These are phyloP conservation scores for Pristionchus pacificus DNA, from an alignment of 1,140 invertebrate genomes.

Conservation along the genomic window DNA sequence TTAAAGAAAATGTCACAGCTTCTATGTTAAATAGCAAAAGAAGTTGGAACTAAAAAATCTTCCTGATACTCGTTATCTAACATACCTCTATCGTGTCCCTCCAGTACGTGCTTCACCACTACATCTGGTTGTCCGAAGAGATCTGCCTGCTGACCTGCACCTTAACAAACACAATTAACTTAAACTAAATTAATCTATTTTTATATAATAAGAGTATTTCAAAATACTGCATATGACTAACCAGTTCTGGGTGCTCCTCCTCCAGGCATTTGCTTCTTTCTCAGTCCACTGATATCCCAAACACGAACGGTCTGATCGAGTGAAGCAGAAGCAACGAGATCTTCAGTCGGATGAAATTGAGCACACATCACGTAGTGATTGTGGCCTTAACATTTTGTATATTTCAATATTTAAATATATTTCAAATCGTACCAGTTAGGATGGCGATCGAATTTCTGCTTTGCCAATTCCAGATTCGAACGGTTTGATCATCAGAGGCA, in stretches of 20 bases:
- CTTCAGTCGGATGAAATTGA: constrained; percentile 92
- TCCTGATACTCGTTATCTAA: constrained; percentile 13
- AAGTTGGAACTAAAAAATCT: too few species aligned
- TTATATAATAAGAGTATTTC: not conserved
- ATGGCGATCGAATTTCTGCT: constrained; percentile 94
- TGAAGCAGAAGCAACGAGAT: constrained; percentile 93
- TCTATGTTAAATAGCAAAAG: too few species aligned
- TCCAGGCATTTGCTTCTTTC: constrained; percentile 96
- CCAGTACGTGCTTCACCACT: constrained; percentile 92
- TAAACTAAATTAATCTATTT: not conserved
- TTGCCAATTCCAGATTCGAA: constrained; percentile 99
- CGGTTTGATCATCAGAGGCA: constrained; percentile 74
- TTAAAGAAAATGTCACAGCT: too few species aligned
- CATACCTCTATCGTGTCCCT: constrained; percentile 79
- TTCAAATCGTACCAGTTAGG: constrained; percentile 65
- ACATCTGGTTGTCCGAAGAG: constrained; percentile 88
- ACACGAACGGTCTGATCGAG: constrained; percentile 95
- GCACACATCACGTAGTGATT: constrained; percentile 99
- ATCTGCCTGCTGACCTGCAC: constrained; percentile 70
- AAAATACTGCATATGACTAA: constrained; percentile 66
- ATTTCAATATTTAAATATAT: constrained; percentile 9
- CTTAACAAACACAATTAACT: constrained; percentile 30
- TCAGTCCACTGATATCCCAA: constrained; percentile 92
- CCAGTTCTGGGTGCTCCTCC: constrained; percentile 75
- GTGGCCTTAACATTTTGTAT: constrained; percentile 68